Evolutionary conservation across 2,888 invertebrate species (phyloP).

Genomic region (Merodon equestris): DNA sequence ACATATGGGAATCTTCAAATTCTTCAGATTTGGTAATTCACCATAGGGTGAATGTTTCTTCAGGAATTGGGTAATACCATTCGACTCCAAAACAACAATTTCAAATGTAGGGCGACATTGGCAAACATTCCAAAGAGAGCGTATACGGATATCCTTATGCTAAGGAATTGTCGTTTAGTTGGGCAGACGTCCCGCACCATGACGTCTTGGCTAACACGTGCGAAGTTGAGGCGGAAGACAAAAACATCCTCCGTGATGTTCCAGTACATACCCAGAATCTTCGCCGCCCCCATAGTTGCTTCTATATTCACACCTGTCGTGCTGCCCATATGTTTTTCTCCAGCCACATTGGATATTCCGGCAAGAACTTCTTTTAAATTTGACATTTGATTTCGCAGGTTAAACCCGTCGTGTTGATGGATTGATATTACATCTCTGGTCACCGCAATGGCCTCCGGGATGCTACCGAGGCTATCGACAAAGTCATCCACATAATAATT

Average conservation of each 20-base stretch:
- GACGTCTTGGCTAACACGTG: not conserved
- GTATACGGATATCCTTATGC: not conserved
- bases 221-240: conserved; percentile 7
- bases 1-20: conserved; percentile 10
- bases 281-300: not conserved
- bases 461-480: conserved; percentile 65
- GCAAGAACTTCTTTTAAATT: conserved; percentile 2
- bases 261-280: conserved; percentile 22
- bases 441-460: conserved; percentile 71
- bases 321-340: not conserved
- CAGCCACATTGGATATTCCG: not conserved
- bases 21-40: conserved; percentile 5
- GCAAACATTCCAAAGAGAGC: conserved; percentile 9
- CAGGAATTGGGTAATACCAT: conserved; percentile 7
- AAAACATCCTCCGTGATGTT: conserved; percentile 7
- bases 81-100: conserved; percentile 6
- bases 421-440: conserved; percentile 31
- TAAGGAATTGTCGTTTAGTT: not conserved
- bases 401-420: conserved; percentile 3
- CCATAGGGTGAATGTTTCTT: conserved; percentile 8
- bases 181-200: too few species aligned
- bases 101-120: not conserved
- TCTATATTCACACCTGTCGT: conserved; percentile 9
- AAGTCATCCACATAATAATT: conserved; percentile 41
- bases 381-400: not conserved